Percentiles rank a stretch among this genome's conserved stretches.
These are phyloP conservation scores for Drosophila navojoa DNA, from an alignment of 1,140 invertebrate species.

Conservation along the genomic window DNA sequence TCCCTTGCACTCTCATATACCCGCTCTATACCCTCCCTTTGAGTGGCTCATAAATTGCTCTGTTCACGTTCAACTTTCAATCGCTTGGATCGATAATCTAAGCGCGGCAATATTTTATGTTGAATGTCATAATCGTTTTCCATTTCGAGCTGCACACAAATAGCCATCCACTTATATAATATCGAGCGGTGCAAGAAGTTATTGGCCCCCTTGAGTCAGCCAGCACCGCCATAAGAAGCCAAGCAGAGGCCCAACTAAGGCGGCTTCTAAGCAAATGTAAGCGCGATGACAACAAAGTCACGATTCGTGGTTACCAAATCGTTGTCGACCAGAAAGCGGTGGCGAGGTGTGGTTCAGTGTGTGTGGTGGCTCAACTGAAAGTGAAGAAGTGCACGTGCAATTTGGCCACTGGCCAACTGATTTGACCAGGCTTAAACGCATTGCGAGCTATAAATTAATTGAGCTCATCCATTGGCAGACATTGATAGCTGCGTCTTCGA, in stretches of 20 bases:
- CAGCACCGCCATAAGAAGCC: background rate
- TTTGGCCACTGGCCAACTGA: slow-evolving; percentile 26
- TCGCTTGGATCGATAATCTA: background rate
- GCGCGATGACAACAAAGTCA: slow-evolving; percentile 37
- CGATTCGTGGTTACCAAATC: slow-evolving; percentile 33
- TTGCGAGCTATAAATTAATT: slow-evolving; percentile 60
- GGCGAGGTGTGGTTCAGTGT: background rate
- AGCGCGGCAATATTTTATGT: slow-evolving; percentile 27
- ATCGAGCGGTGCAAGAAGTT: slow-evolving; percentile 38
- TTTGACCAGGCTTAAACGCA: background rate
- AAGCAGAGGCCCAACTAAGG: background rate
- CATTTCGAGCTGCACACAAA: slow-evolving; percentile 10
- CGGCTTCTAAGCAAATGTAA: slow-evolving; percentile 41
- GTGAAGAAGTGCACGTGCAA: slow-evolving; percentile 63
- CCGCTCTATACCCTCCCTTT: background rate
- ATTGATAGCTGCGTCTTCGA: slow-evolving; percentile 30
- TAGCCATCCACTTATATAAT: slow-evolving; percentile 35
- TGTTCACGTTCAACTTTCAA: background rate
- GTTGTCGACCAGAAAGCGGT: slow-evolving; percentile 5
- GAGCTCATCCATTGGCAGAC: slow-evolving; percentile 8
- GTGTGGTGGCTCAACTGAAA: slow-evolving; percentile 44
- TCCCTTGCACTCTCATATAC: background rate
- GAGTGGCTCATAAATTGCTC: slow-evolving; percentile 1
- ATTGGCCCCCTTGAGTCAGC: slow-evolving; percentile 19
- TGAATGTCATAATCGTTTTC: slow-evolving; percentile 31